phyloP scores from a whole-genome alignment of 2,797 vertebrate species.

The Hypotaenidia philippensis region DNA sequence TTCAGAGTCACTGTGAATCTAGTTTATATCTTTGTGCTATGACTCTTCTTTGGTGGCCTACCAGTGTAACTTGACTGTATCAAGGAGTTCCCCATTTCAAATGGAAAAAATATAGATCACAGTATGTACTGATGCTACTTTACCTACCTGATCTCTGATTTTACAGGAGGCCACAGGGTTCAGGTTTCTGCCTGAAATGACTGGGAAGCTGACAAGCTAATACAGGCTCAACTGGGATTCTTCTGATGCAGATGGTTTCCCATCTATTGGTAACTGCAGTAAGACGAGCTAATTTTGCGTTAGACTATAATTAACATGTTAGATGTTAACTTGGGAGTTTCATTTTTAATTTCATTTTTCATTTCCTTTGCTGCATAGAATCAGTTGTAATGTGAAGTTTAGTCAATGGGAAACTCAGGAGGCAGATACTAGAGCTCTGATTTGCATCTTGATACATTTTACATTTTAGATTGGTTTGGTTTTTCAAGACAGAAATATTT shows the following conservation, averaged over 20 bases:
- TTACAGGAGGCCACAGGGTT: not conserved
- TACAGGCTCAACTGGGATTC: not conserved
- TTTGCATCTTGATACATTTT: not conserved
- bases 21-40: not conserved
- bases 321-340: not conserved
- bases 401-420: not conserved
- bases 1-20: not conserved
- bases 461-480: accelerated
- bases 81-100: not conserved
- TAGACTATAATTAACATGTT: not conserved
- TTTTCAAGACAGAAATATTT: not conserved
- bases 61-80: accelerated
- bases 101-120: not conserved
- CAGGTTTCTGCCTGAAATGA: not conserved
- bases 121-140: accelerated
- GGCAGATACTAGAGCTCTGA: not conserved
- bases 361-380: not conserved
- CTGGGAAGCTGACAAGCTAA: not conserved
- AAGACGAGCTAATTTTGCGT: not conserved
- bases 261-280: not conserved
- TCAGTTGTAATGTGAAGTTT: not conserved
- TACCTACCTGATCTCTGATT: not conserved
- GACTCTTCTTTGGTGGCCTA: not conserved
- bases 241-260: constrained; percentile 1
- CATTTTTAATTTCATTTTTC: constrained; percentile 8